These are phyloP conservation scores for Lutra lutra DNA, from an alignment of 2,797 vertebrate genomes.

Conservation along the genomic window DNA sequence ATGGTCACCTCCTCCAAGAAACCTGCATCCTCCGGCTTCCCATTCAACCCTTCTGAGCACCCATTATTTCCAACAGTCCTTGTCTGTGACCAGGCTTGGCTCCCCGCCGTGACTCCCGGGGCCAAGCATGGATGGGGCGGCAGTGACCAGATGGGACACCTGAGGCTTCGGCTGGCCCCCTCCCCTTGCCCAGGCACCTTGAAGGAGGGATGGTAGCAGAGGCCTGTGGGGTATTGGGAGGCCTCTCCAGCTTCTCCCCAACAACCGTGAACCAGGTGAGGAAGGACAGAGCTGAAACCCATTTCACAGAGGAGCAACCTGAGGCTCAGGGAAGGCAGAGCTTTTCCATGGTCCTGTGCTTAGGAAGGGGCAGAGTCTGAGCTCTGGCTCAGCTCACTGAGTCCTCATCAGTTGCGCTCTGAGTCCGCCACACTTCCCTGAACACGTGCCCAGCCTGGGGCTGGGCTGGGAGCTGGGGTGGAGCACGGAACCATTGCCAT, in stretches of 20 bases:
- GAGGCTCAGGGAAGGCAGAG: neutral
- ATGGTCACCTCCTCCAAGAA: neutral
- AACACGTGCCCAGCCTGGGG: neutral
- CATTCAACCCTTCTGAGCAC: neutral
- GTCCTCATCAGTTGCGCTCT: neutral
- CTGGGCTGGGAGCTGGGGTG: neutral
- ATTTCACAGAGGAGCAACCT: neutral
- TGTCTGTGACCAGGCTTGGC: neutral
- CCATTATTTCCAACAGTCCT: neutral
- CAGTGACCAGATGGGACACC: neutral
- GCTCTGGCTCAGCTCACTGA: neutral
- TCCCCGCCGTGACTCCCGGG: neutral
- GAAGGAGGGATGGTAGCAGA: neutral
- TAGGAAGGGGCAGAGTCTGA: neutral
- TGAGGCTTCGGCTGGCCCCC: neutral
- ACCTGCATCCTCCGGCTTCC: neutral
- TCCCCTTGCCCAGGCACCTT: neutral
- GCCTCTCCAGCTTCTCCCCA: neutral
- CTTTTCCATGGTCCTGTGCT: neutral
- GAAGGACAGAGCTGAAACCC: neutral
- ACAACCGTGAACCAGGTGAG: neutral
- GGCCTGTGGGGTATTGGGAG: neutral
- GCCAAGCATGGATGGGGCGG: neutral
- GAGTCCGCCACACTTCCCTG: neutral
- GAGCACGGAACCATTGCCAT: neutral